Evolutionary conservation across 2,113 vertebrate genomes (phyloP), one percentile per base, ranked within the genome.

Genomic region (Catagonus wagneri): DNA sequence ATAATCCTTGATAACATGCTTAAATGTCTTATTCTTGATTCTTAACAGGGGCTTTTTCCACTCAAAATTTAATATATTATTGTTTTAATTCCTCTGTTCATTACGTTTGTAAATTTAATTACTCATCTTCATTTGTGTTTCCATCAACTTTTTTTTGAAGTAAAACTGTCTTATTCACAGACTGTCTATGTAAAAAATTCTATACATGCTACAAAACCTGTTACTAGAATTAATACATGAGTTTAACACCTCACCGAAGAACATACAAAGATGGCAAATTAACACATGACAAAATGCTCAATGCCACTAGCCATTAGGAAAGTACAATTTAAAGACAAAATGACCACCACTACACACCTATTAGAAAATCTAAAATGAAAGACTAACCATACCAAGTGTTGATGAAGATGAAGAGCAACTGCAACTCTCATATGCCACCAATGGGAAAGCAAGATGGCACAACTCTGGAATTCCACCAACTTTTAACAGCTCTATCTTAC

Each of bases 51-150:
- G 74, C 17, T 36, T 83, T 87, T 44, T 83, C 76, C 69, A 83
- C 56, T 22, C 32, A 61, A 69, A 87, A 65, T 79, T 78, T 92
- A 61, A 65, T 44, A 71, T 22, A 60, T 75, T 17, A 72, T 58
- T 93, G 12, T 94, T 71, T 23, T 23, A 39, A 72, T 50, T 74
- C 9, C 76, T 78, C 56, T 91, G 29, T 87, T 84, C 60, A 65
- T 17, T 65, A 71, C 23, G 52, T 80, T 76, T 90, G 19, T 20
- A 36, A 69, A n/a, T 86, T 79, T 75, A 95, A 90, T 34, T 84
- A 66, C 5, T 84, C 58, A 65, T 94, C 32, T 96, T 72, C 63
- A 90, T 72, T 83, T 90, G 39, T 75, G 36, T 95, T 90, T 85
- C 61, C 19, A 27, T 29, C 19, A 19, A 74, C 10, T 80, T 63